These are phyloP conservation scores for Omphaloscelis lunosa DNA, from an alignment of 2,888 invertebrate genomes.

Conservation along the genomic window DNA sequence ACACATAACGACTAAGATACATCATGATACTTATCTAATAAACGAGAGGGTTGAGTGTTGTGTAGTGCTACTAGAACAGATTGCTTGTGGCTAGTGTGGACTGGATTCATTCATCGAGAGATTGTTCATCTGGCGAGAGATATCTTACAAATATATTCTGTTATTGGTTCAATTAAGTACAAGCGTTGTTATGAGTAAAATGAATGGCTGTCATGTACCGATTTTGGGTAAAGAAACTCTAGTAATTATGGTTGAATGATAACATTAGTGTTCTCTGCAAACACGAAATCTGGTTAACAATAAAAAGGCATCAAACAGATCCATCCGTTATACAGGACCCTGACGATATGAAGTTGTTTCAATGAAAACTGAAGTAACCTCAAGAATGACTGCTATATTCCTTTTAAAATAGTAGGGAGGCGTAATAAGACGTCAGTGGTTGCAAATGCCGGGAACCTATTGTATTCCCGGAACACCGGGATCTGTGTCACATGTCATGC, in stretches of 20 bases:
- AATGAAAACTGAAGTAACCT: not conserved
- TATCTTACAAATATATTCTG: slow-evolving; percentile 8
- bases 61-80: not conserved
- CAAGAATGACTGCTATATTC: not conserved
- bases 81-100: not conserved
- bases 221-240: not conserved
- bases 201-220: not conserved
- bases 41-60: slow-evolving; percentile 30
- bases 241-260: not conserved
- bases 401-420: slow-evolving; percentile 31
- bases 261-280: not conserved
- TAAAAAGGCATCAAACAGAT: not conserved
- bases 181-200: slow-evolving; percentile 9
- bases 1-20: slow-evolving; percentile 39
- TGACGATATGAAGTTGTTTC: not conserved
- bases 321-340: not conserved
- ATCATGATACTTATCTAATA: slow-evolving; percentile 45
- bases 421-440: slow-evolving; percentile 39
- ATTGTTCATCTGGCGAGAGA: slow-evolving; percentile 16
- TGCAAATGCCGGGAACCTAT: slow-evolving; percentile 18
- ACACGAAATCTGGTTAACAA: not conserved
- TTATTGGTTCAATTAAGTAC: slow-evolving; percentile 31
- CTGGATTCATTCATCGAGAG: slow-evolving; percentile 22
- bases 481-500: slow-evolving; percentile 30
- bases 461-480: slow-evolving; percentile 44